A percentile compares a stretch with the other conserved stretches of the same genome.
phyloP scores from a whole-genome alignment of 2,113 vertebrate species.

The Tiliqua scincoides region DNA sequence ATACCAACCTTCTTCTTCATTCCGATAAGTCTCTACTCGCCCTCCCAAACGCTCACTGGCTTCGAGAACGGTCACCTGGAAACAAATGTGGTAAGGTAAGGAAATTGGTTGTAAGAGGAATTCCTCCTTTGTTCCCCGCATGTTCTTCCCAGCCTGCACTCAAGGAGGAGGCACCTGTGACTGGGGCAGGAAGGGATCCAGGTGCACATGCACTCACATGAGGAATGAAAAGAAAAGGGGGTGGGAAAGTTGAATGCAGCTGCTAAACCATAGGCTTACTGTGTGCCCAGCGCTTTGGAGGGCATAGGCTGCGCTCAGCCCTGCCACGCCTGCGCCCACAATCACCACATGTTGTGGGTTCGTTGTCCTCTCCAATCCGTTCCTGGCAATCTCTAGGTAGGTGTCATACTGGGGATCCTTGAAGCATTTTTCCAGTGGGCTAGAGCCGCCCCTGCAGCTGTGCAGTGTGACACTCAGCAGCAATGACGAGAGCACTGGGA shows the following conservation, averaged over 20 bases:
- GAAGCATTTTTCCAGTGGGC: conserved; percentile 48
- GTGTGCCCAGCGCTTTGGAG: conserved; percentile 51
- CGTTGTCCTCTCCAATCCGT: background rate
- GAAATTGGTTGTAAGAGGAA: too few relatives aligned
- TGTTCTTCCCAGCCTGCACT: too few relatives aligned
- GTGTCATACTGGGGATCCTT: conserved; percentile 56
- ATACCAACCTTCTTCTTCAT: conserved; percentile 37
- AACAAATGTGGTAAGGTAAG: too few relatives aligned
- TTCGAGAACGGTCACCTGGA: conserved; percentile 57
- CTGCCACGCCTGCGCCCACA: conserved; percentile 61
- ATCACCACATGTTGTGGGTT: conserved; percentile 43
- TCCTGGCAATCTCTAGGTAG: conserved; percentile 37
- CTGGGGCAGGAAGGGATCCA: too few relatives aligned
- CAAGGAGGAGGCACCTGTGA: too few relatives aligned
- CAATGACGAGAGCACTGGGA: conserved; percentile 15
- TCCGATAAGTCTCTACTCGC: conserved; percentile 33
- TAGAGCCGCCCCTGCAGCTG: background rate
- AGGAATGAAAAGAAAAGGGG: too few relatives aligned
- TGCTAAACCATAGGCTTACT: conserved; percentile 48
- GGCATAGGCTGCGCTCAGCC: conserved; percentile 51
- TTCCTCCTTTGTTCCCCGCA: too few relatives aligned
- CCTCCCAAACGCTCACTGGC: conserved; percentile 36
- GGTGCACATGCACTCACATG: too few relatives aligned
- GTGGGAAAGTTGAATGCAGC: too few relatives aligned
- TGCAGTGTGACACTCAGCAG: background rate